Base-by-base conservation (phyloP, 2,888 invertebrate genomes). In the Polyploca ridens region DNA sequence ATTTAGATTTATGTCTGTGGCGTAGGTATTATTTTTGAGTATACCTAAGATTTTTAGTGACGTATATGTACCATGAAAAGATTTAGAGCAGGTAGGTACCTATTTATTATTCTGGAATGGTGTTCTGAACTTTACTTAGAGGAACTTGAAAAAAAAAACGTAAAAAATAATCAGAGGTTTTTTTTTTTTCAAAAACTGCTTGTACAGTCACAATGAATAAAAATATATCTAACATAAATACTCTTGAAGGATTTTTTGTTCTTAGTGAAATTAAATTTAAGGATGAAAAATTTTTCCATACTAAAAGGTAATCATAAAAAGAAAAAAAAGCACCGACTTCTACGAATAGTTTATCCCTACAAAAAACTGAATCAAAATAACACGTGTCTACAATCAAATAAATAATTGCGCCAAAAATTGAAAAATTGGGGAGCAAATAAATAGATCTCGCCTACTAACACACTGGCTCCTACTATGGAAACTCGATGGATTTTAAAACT, bases 321-420 rank as follows among this genome's bases (percentile, higher is more conserved):
- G 4, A 19, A 54, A 54, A 54, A 8, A n/a, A n/a, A n/a, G n/a
- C 7, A 4, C 16, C 0, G 16, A 49, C 5, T 7, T 6, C 49
- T 49, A 49, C 19, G 10, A 54, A 54, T 19, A 58, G 14, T 58
- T 33, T 58, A 7, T 16, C 63, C 61, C 35, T 61, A 64, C 57
- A 68, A 67, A 65, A 62, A 65, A 64, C 67, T 60, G 62, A 76
- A 74, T 76, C 75, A 77, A 77, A 78, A 75, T 69, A 78, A 72
- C 81, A 80, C 80, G 79, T 78, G 82, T 64, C 68, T 19, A 63
- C 75, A 72, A 77, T 81, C 71, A 74, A 72, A 72, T 75, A 69
- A 70, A 72, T 62, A 69, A 71, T 33, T 33, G 58, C 58, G 35
- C 35, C 33, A 58, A 33, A 13, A 41, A 41, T 41, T 41, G 7